Percentiles rank a stretch among this genome's conserved stretches.
These are phyloP conservation scores for Gnathonemus echidnorhynchus DNA, from an alignment of 2,113 vertebrate genomes.

Conservation along the genomic window DNA sequence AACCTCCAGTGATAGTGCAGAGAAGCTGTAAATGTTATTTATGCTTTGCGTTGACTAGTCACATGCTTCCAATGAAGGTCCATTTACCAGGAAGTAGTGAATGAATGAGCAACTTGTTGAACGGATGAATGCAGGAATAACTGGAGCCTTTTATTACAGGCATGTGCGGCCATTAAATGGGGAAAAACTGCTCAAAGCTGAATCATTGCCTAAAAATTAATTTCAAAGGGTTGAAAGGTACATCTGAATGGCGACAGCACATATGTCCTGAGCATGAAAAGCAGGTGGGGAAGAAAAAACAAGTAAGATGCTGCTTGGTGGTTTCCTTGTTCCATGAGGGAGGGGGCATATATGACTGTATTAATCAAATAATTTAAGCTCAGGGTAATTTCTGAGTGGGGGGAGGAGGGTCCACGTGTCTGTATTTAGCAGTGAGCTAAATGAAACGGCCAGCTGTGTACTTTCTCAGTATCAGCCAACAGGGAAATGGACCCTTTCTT, in stretches of 20 bases:
- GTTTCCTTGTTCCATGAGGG: neutral
- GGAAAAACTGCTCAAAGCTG: neutral
- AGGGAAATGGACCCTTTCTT: neutral
- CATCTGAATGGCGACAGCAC: neutral
- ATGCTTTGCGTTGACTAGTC: neutral
- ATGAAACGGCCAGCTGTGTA: neutral
- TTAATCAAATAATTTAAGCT: conserved; percentile 2
- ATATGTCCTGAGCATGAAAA: neutral
- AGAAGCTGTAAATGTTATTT: neutral
- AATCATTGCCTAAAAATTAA: neutral
- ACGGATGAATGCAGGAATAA: neutral
- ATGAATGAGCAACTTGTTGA: neutral
- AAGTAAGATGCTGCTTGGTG: neutral
- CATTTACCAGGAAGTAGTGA: neutral
- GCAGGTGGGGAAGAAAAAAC: too few relatives aligned
- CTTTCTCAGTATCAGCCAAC: neutral
- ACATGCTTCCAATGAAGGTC: neutral
- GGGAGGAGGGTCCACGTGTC: neutral
- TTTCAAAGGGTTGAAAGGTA: neutral
- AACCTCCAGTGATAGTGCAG: neutral
- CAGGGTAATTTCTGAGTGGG: neutral
- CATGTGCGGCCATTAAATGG: neutral
- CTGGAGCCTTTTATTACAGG: neutral
- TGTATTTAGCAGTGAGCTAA: neutral
- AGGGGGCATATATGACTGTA: neutral